Percentiles rank a stretch among this genome's conserved stretches.
Evolutionary conservation across 2,113 vertebrate genomes (phyloP).

Genomic region (Ahaetulla prasina): DNA sequence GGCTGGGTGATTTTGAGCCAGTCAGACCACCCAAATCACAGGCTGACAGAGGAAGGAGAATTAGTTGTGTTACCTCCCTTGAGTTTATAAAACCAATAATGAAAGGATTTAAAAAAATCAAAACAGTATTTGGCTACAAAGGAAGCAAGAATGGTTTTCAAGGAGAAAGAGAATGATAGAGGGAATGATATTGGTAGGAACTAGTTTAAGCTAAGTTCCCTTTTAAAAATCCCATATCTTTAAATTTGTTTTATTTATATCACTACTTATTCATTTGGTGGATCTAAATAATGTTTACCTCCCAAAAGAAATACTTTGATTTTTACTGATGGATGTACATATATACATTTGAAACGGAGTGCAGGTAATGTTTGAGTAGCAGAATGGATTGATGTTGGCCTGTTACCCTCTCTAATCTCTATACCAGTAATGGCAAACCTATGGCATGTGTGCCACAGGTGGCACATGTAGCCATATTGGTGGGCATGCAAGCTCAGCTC

Average conservation of each 20-base stretch:
- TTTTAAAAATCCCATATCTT: background rate
- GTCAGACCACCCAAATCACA: too few relatives aligned
- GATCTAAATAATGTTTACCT: background rate
- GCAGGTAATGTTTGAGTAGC: background rate
- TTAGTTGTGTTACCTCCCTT: too few relatives aligned
- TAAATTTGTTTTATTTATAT: background rate
- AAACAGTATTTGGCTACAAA: background rate
- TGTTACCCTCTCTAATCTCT: background rate
- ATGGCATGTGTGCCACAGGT: too few relatives aligned
- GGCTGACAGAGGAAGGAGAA: too few relatives aligned
- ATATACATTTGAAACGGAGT: background rate
- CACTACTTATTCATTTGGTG: background rate
- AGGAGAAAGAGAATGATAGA: background rate
- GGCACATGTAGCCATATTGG: too few relatives aligned
- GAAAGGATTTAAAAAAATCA: too few relatives aligned
- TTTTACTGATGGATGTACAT: background rate
- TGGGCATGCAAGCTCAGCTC: too few relatives aligned
- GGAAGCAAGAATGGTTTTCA: background rate
- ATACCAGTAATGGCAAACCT: too few relatives aligned
- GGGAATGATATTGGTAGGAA: background rate
- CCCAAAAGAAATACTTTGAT: background rate
- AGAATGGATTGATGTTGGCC: background rate
- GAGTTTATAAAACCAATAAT: too few relatives aligned
- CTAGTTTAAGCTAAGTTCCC: background rate
- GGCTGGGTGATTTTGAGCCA: too few relatives aligned